Evolutionary conservation across 2,113 vertebrate species (phyloP), one percentile per base, ranked within the genome.

Genomic region (Otocyon megalotis): DNA sequence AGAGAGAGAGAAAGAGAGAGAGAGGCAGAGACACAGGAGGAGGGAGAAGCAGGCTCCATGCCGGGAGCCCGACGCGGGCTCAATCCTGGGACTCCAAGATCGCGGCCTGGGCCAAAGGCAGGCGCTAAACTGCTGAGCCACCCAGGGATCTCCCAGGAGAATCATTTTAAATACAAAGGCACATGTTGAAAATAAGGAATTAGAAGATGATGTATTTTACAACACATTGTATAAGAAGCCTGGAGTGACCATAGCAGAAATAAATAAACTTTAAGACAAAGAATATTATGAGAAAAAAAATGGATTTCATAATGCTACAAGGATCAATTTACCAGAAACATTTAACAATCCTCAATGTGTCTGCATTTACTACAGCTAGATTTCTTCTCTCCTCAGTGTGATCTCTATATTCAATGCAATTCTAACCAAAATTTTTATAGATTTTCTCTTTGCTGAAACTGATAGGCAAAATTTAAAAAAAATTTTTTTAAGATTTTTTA

Each of bases 401-500:
- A 63, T 48, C 32, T 71, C 11, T 35, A 30, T 58, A 71, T 28
- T 81, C 72, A 93, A 17, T n/a, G 28, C 63, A 69, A 85, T 58
- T n/a, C 58, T 86, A 76, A 91, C 14, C 16, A 87, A 94, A 90
- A 94, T 77, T 82, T 26, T 26, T 86, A 1, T n/a, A 76, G 58
- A 32, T 60, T 88, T 86, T 91, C 56, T 43, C 77, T 91, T 86
- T 69, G 32, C 54, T 90, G 62, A 96, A 92, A 88, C 24, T 77
- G 32, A 88, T 5, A 93, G 43, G 35, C 2, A 7, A 43, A 43
- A 7, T 8, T 43, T 7, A 43, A 43, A 43, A 7, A 43, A 7
- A 1, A 7, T 43, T 43, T 43, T 43, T 43, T 43, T 7, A 43
- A 43, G 43, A 43, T 43, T 43, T 43, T 5, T 43, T 43, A 43